Evolutionary conservation across 2,888 invertebrate genomes (phyloP).

Genomic region (Glyphotaelius pellucidus): DNA sequence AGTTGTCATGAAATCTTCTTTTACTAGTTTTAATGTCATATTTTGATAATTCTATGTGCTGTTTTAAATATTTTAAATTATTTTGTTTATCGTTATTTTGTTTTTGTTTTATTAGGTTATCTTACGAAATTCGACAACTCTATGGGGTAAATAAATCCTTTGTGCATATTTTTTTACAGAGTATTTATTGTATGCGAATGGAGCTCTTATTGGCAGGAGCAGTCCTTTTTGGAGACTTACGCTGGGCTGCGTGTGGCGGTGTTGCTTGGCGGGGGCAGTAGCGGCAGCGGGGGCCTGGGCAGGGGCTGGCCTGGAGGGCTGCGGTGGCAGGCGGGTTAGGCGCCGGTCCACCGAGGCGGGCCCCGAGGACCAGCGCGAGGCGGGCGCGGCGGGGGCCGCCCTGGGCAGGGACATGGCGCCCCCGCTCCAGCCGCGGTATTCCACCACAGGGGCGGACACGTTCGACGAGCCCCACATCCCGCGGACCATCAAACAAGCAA

Average conservation of each 20-base stretch:
- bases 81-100: background rate
- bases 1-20: no score
- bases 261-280: constrained; percentile 67
- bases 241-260: constrained; percentile 71
- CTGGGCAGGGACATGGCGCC: constrained; percentile 71
- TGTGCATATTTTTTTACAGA: background rate
- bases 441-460: constrained; percentile 60
- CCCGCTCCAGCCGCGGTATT: constrained; percentile 66
- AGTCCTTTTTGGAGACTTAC: constrained; percentile 70
- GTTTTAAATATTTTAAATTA: background rate
- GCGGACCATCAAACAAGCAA: constrained; percentile 49
- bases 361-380: constrained; percentile 73
- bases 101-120: no score
- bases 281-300: constrained; percentile 67
- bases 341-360: constrained; percentile 76
- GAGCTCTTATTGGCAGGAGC: background rate
- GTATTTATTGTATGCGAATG: background rate
- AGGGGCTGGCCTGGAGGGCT: constrained; percentile 65
- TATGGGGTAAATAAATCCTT: background rate
- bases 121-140: background rate
- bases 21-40: background rate
- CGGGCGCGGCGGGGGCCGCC: constrained; percentile 76
- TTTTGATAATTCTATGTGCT: background rate
- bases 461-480: constrained; percentile 62
- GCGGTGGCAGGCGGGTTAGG: constrained; percentile 70